These are phyloP conservation scores for Phalangium opilio DNA, from an alignment of 2,888 invertebrate species.

Conservation along the genomic window DNA sequence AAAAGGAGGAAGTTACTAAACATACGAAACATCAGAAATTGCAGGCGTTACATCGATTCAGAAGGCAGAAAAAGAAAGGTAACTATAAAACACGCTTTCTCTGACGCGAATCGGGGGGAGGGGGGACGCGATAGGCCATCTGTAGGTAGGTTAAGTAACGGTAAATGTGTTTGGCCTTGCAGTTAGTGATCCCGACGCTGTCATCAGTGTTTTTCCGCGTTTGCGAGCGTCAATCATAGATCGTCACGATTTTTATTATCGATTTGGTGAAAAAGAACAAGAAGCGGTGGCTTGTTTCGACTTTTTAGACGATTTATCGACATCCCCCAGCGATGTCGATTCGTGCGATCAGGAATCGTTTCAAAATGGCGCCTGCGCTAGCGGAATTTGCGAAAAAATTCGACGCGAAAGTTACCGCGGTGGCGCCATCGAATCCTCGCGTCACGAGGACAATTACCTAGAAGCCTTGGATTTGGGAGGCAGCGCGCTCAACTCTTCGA, in stretches of 20 bases:
- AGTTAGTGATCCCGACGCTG: conserved; percentile 27
- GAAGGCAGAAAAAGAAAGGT: conserved; percentile 67
- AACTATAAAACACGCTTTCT: too few species aligned
- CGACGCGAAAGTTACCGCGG: neutral
- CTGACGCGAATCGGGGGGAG: too few species aligned
- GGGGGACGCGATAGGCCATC: too few species aligned
- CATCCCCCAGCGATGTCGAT: conserved; percentile 11
- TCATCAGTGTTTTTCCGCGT: conserved; percentile 27
- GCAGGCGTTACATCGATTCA: conserved; percentile 48
- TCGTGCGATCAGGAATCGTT: conserved; percentile 3
- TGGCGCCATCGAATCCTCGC: neutral
- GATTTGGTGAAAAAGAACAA: conserved; percentile 57
- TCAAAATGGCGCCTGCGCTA: neutral
- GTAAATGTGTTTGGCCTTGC: neutral
- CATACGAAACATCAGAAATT: conserved; percentile 42
- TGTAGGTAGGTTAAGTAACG: too few species aligned
- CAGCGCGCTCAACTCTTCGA: neutral
- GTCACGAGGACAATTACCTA: neutral
- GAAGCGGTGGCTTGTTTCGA: conserved; percentile 65
- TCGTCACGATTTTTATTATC: conserved; percentile 57
- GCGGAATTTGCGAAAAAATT: neutral
- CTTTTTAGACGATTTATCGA: conserved; percentile 46
- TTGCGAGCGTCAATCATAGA: conserved; percentile 54
- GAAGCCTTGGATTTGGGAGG: neutral
- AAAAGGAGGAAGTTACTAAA: conserved; percentile 10